Evolutionary conservation across 2,888 invertebrate genomes (phyloP).

Genomic region (Phoenoteleia sp.): DNA sequence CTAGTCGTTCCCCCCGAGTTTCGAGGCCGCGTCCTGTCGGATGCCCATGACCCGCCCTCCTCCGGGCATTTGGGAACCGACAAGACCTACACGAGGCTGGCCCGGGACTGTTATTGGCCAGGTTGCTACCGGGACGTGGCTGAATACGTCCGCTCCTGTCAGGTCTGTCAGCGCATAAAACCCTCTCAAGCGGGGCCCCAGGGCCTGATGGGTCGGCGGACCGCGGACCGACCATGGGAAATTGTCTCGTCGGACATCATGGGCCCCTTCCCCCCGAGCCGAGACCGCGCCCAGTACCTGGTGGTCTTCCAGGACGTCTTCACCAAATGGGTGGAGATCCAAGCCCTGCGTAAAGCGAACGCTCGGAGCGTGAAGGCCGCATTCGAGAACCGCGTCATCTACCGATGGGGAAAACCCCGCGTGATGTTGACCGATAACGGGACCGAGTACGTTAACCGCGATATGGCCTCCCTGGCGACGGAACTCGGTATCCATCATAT

Average conservation of each 20-base stretch:
- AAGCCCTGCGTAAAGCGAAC: conserved; percentile 66
- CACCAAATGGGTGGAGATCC: conserved; percentile 65
- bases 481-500: background rate
- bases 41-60: conserved; percentile 6
- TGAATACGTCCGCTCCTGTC: conserved; percentile 61
- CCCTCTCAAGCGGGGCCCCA: background rate
- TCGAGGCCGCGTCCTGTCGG: no score
- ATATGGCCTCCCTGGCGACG: background rate
- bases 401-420: conserved; percentile 67
- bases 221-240: conserved; percentile 45
- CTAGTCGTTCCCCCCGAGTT: no score
- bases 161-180: conserved; percentile 64
- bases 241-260: conserved; percentile 65
- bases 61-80: conserved; percentile 22
- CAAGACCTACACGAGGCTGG: conserved; percentile 52
- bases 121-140: conserved; percentile 65
- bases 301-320: conserved; percentile 74
- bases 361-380: conserved; percentile 35
- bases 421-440: conserved; percentile 74
- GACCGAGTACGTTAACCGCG: conserved; percentile 56
- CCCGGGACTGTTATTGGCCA: conserved; percentile 74
- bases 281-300: conserved; percentile 45
- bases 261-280: conserved; percentile 68
- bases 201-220: background rate
- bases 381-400: conserved; percentile 65